Base-by-base conservation (phyloP, 2,113 vertebrate genomes). In the Suricata suricatta region DNA sequence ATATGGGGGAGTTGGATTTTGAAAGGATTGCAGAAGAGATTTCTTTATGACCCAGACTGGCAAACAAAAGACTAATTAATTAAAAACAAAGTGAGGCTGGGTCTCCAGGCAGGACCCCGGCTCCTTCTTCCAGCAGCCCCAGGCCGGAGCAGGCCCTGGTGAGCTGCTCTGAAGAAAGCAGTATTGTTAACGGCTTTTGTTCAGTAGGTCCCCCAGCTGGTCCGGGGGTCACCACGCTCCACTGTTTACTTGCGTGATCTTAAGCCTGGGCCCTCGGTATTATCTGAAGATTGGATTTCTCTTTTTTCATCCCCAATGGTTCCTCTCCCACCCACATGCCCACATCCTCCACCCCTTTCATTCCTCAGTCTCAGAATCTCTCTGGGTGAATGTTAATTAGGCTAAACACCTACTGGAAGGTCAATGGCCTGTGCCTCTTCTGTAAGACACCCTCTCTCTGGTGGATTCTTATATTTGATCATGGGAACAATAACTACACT, bases 211-310 rank as follows among this genome's bases (percentile, higher is more conserved):
- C 86, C 93, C 74, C 95, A 84, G 95, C 98, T 96, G 97, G 95
- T 89, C 98, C 50, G 0, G 11, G 97, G 97, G 97, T 97, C 97
- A 98, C 91, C 86, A 84, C 17, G 47, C 87, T 93, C 97, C 96
- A 93, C 5, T 90, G 74, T 93, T 88, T 54, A 90, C 41, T 57
- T 82, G 60, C 44, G 31, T 66, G 97, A 96, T 94, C 88, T 96
- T 95, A 81, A 88, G 82, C 91, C 50, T 66, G 74, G 96, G 71
- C 19, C 63, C 80, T 92, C 85, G 93, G 90, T 94, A 23, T 4
- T 17, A 93, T 72, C 74, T 83, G 98, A 98, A 90, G 97, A 98
- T 97, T 93, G 95, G 84, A 71, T 81, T 96, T 96, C 93, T 95
- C 94, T 95, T 88, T 96, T 74, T 93, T 90, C 31, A 29, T 89